Conservation (phyloP, 1,140 invertebrate genomes). For the Augochlora pura region DNA sequence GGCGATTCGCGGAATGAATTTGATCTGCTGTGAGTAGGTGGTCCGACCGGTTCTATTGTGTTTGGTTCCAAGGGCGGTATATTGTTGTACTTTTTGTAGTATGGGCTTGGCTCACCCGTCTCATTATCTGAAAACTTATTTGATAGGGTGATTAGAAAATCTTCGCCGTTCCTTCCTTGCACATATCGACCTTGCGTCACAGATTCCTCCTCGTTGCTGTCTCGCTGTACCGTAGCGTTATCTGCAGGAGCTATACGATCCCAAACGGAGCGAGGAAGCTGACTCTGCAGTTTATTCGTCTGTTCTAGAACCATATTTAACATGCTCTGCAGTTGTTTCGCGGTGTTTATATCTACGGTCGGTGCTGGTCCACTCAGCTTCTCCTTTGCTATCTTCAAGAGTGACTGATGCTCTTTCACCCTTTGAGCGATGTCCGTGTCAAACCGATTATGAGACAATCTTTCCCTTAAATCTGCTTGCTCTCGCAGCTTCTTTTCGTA, state of each 20-base stretch:
- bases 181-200: slow-evolving; percentile 69
- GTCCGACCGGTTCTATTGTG: slow-evolving; percentile 47
- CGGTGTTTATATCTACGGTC: slow-evolving; percentile 69
- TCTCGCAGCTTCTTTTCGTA: slow-evolving; percentile 69
- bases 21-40: background rate
- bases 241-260: slow-evolving; percentile 75
- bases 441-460: slow-evolving; percentile 66
- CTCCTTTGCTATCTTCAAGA: slow-evolving; percentile 74
- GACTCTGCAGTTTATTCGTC: slow-evolving; percentile 75
- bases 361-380: slow-evolving; percentile 65
- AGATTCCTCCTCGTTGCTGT: slow-evolving; percentile 35
- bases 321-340: slow-evolving; percentile 75
- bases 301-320: slow-evolving; percentile 74
- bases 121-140: slow-evolving; percentile 63
- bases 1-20: background rate
- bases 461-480: slow-evolving; percentile 69
- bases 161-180: slow-evolving; percentile 65
- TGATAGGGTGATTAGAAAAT: slow-evolving; percentile 71
- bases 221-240: slow-evolving; percentile 31
- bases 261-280: slow-evolving; percentile 76
- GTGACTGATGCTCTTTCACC: slow-evolving; percentile 72
- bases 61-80: slow-evolving; percentile 60
- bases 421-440: slow-evolving; percentile 69
- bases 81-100: slow-evolving; percentile 66
- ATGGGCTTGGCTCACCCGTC: slow-evolving; percentile 11